phyloP scores from a whole-genome alignment of 2,113 vertebrate genomes.

The Chionis minor region DNA sequence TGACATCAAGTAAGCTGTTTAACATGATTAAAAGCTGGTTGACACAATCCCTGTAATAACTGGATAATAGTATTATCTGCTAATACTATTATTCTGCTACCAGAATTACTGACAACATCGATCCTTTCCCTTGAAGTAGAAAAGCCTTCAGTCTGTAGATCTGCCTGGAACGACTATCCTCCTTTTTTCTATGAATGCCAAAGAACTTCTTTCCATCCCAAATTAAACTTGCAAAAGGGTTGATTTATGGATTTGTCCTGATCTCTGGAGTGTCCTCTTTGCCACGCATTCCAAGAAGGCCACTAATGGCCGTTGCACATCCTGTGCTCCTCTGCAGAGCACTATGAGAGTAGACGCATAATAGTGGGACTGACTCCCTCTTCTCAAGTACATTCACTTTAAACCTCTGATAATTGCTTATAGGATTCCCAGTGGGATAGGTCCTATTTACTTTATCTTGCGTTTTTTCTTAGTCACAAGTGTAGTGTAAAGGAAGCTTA shows the following conservation, averaged over 20 bases:
- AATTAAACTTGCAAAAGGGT: background rate
- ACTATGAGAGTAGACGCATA: background rate
- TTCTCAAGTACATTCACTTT: background rate
- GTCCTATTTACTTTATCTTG: background rate
- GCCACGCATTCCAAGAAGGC: background rate
- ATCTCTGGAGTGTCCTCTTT: background rate
- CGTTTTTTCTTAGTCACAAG: background rate
- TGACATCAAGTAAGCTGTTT: background rate
- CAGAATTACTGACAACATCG: background rate
- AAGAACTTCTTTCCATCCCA: background rate
- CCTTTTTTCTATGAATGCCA: background rate
- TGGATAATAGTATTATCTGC: background rate
- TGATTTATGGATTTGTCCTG: slow-evolving; percentile 13
- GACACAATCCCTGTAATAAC: background rate
- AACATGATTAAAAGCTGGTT: background rate
- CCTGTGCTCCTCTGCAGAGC: background rate
- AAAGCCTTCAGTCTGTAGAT: background rate
- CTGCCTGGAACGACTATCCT: background rate
- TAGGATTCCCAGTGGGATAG: background rate
- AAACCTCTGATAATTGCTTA: background rate
- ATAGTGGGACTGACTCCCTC: background rate
- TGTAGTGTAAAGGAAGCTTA: background rate
- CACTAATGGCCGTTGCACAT: background rate
- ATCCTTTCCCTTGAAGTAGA: background rate
- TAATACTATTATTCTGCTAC: background rate